Conservation (phyloP, 2,888 invertebrate species). For the Anarsia innoxiella region DNA sequence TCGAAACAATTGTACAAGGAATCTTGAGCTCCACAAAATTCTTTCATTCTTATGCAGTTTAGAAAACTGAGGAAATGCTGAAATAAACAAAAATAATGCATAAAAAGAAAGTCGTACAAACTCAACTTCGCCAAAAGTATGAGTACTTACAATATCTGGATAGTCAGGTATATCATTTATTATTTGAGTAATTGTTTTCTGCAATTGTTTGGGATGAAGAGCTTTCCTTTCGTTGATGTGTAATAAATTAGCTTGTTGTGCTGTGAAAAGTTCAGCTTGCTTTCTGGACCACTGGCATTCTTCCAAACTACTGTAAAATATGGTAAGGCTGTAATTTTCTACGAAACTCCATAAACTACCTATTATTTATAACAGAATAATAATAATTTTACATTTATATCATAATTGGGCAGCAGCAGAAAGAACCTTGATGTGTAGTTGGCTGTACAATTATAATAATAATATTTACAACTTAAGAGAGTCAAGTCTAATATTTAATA, state of each 20-base stretch:
- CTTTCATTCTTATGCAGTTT: conserved; percentile 90
- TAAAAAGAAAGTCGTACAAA: neutral
- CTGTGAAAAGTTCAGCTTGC: conserved; percentile 92
- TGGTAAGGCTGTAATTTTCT: too few relatives aligned
- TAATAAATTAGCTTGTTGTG: conserved; percentile 88
- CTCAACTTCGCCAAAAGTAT: neutral
- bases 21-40: conserved; percentile 88
- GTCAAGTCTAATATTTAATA: too few relatives aligned
- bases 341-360: too few relatives aligned
- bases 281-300: conserved; percentile 87
- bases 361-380: too few relatives aligned
- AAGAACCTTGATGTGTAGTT: too few relatives aligned
- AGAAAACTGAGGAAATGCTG: conserved; percentile 94
- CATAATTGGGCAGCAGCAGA: too few relatives aligned
- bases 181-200: conserved; percentile 82
- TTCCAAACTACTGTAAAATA: conserved; percentile 54
- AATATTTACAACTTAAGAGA: too few relatives aligned
- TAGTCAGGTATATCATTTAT: conserved; percentile 85
- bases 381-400: too few relatives aligned
- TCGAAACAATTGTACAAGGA: conserved; percentile 90
- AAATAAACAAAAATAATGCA: conserved; percentile 30
- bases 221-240: conserved; percentile 89
- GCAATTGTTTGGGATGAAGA: conserved; percentile 83
- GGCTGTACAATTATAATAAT: too few relatives aligned
- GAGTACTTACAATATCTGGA: conserved; percentile 84